Conservation (phyloP, 2,797 vertebrate genomes). For the Chelon auratus region DNA sequence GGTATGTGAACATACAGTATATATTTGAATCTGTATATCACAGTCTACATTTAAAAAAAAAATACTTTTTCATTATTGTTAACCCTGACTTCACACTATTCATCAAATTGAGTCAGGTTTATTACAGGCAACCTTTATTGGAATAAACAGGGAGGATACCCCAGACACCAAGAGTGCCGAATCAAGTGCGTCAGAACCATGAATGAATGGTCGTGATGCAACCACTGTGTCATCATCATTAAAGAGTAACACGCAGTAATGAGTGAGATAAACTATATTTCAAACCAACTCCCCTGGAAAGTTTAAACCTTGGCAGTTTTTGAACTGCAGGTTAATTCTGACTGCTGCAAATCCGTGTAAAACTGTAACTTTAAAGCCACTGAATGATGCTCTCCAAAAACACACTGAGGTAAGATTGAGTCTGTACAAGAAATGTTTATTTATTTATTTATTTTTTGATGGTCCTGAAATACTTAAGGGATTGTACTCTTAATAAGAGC, state of each 20-base stretch:
- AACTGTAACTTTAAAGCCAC: not conserved
- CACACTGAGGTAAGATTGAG: not conserved
- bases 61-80: not conserved
- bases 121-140: conserved; percentile 1
- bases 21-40: not conserved
- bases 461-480: not conserved
- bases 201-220: conserved; percentile 27
- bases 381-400: not conserved
- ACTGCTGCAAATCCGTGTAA: not conserved
- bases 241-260: conserved; percentile 11
- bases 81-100: not conserved
- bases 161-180: conserved; percentile 8
- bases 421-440: not conserved
- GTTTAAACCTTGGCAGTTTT: not conserved
- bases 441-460: not conserved
- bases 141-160: conserved; percentile 17
- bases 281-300: conserved; percentile 6
- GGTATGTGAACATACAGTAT: not conserved
- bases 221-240: conserved; percentile 29
- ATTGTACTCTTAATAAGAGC: no score
- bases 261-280: conserved; percentile 12
- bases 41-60: not conserved
- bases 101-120: not conserved
- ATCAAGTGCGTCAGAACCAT: conserved; percentile 23
- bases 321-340: not conserved